Base-by-base conservation (phyloP, 2,113 vertebrate genomes). In the Petaurus breviceps region DNA sequence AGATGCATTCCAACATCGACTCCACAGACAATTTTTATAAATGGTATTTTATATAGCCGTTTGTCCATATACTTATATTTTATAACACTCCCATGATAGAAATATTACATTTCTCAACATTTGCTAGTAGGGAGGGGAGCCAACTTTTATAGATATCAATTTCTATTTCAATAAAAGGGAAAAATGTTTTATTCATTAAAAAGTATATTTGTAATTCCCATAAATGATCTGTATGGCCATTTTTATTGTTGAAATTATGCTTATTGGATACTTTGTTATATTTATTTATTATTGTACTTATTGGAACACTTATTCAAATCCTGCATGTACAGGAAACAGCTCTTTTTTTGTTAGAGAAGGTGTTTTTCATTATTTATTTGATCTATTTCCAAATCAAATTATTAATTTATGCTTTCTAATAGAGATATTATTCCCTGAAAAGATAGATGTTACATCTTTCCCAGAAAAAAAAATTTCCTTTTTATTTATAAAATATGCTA, bases 321-420 rank as follows among this genome's bases (percentile, higher is more conserved):
- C 3, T 53, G 54, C 0, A 26, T 51, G 31, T 2, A 26, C 7
- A 8, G 55, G 3, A 55, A 51, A 28, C 6, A 49, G 14, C 22
- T 91, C 92, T 52, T 43, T 84, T 22, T 37, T 57, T 57, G 54
- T 19, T 10, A 93, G 12, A 31, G 1, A 43, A 84, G 23, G 12
- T 3, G 16, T 84, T 1, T 95, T 91, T 14, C 52, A 93, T 91
- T 28, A 94, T 95, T 93, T 47, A 0, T 6, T 54, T 84, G 49
- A 84, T 57, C 16, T 14, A 47, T 57, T 95, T 95, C 84, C 77
- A 92, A 94, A 84, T 53, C 93, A 94, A 31, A 61, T 61, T 9
- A n/a, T 84, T 43, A 84, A 84, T 57, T 97, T 43, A 95, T 94
- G 43, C 93, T 96, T 96, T 96, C 19, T 92, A 90, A 95, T 84